Evolutionary conservation across 1,140 invertebrate species (phyloP).

Genomic region (Coptotermes formosanus): DNA sequence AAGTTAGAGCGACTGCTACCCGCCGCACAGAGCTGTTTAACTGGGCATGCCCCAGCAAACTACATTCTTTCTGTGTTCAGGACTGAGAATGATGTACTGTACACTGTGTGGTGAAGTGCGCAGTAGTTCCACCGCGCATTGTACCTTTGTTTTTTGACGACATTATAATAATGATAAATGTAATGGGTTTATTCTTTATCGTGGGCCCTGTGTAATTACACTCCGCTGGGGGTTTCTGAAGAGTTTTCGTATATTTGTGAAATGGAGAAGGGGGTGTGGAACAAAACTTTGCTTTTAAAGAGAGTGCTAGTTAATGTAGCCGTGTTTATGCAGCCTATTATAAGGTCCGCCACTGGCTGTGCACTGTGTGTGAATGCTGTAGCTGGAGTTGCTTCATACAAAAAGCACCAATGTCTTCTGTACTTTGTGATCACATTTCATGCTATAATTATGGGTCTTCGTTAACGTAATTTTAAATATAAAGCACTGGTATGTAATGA

Average conservation of each 20-base stretch:
- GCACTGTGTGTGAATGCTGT: not conserved
- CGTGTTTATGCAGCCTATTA: not conserved
- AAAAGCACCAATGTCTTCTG: not conserved
- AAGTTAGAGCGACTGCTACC: no score
- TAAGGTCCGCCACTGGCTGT: not conserved
- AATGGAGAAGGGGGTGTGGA: not conserved
- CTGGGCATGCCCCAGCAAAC: no score
- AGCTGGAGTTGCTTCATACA: not conserved
- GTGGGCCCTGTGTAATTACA: not conserved
- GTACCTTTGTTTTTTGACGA: no score
- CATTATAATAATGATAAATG: not conserved
- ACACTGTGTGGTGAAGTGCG: no score
- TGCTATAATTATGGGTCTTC: not conserved
- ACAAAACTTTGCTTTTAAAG: slow-evolving; percentile 29
- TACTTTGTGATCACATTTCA: not conserved
- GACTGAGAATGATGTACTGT: no score
- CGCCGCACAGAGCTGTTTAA: no score
- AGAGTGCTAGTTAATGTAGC: slow-evolving; percentile 13
- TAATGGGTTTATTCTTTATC: not conserved
- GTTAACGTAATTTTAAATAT: not conserved
- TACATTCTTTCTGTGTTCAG: no score
- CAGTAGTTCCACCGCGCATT: no score
- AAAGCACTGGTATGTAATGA: not conserved
- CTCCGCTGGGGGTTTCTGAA: not conserved
- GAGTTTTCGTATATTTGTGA: not conserved